Evolutionary conservation across 2,113 vertebrate genomes (phyloP), one percentile per base, ranked within the genome.

Genomic region (Hippocampus guttulatus): DNA sequence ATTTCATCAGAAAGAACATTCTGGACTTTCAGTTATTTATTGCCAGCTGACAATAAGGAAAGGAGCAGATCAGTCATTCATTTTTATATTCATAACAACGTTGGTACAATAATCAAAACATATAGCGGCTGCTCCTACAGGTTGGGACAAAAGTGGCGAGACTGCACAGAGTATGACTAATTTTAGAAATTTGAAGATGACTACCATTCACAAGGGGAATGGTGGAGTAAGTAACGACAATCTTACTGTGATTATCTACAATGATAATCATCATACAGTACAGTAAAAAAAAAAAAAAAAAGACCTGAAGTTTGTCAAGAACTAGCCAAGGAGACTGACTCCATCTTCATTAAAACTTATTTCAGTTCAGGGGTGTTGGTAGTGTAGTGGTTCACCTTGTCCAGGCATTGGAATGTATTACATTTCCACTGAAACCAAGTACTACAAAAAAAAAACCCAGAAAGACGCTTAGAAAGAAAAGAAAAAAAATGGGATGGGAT

Each of bases 1-100:
- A 33, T 61, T 61, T 61, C 27, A 33, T 61, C 58, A 61, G 27
- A 61, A 61, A 33, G 58, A 61, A 61, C 15, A 61, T 61, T 61
- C 58, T 30, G 58, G 58, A 61, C 30, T 33, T 33, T 61, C 33
- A 61, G 33, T 61, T 33, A 38, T 61, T 33, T 61, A 61, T 33
- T 61, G 58, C 12, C 0, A 33, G 27, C 14, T 61, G 58, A 15
- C 27, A 61, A 33, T 61, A 33, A 61, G 27, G 33, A 61, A 18
- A 30, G 15, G 33, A 20, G 27, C 58, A 33, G 15, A 61, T 33
- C 58, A 33, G 25, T 60, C 15, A 30, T 16, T 60, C 27, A 61
- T 15, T 61, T 16, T 58, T 58, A 18, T 9, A 61, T 61, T 33
- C 58, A 33, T 61, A 61, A 33, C 25, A 33, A 15, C 20, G 58